Percentiles rank a stretch among this genome's conserved stretches.
Evolutionary conservation across 2,797 vertebrate genomes (phyloP).

Genomic region (Acipenser transmontanus): DNA sequence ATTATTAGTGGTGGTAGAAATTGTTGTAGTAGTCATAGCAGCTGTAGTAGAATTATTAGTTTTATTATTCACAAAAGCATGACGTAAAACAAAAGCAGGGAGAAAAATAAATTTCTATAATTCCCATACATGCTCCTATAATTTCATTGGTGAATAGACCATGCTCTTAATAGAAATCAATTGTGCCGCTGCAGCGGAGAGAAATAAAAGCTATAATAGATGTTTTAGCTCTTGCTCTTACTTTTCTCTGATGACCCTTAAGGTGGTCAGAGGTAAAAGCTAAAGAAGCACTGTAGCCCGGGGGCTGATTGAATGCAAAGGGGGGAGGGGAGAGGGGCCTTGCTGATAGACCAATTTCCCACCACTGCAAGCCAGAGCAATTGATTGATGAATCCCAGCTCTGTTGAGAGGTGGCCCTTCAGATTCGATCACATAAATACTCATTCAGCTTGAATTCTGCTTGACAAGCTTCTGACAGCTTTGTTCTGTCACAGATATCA

Average conservation of each 20-base stretch:
- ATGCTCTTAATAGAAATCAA: constrained; percentile 81
- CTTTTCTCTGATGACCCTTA: constrained; percentile 78
- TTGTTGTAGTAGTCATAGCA: no score
- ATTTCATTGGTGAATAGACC: constrained; percentile 66
- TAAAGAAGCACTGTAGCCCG: constrained; percentile 94
- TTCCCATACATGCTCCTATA: constrained; percentile 44
- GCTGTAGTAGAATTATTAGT: no score
- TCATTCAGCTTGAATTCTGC: constrained; percentile 99
- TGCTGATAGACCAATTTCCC: constrained; percentile 97
- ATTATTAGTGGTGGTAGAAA: no score
- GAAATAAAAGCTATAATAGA: constrained; percentile 91
- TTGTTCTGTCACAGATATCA: constrained; percentile 99
- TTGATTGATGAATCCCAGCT: constrained; percentile 97
- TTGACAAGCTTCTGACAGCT: constrained; percentile 97
- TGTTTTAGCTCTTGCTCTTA: constrained; percentile 81
- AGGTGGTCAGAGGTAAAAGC: constrained; percentile 91
- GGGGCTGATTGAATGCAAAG: constrained; percentile 94
- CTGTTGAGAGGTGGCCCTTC: constrained; percentile 98
- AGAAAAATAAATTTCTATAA: neutral
- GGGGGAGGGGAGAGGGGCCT: constrained; percentile 65
- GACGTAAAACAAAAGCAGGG: no score
- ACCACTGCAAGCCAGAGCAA: constrained; percentile 81
- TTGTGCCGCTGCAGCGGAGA: constrained; percentile 79
- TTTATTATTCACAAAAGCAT: no score
- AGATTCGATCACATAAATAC: constrained; percentile 99